phyloP scores from a whole-genome alignment of 2,113 vertebrate species.

The Eleginops maclovinus region DNA sequence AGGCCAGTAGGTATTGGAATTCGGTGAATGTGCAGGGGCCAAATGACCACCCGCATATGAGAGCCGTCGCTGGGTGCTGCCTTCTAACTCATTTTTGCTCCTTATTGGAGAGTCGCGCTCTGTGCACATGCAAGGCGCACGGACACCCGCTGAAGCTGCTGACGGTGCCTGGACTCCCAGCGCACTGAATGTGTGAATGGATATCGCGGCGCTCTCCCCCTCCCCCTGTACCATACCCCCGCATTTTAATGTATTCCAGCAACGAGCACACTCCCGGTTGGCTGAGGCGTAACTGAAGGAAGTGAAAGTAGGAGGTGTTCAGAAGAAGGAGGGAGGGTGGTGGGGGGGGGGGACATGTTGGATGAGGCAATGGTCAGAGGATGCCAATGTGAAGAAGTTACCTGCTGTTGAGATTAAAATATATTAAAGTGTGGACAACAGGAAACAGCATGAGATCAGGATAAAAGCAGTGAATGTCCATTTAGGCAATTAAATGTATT shows the following conservation, averaged over 20 bases:
- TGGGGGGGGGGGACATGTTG: background rate
- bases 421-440: background rate
- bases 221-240: conserved; percentile 40
- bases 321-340: background rate
- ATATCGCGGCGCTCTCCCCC: conserved; percentile 48
- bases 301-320: conserved; percentile 66
- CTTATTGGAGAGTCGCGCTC: conserved; percentile 50
- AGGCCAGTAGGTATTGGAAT: background rate
- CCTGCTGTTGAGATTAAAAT: conserved; percentile 3
- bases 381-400: conserved; percentile 22
- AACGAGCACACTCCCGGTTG: conserved; percentile 78
- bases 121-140: conserved; percentile 49
- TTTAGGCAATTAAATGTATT: background rate
- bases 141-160: conserved; percentile 36
- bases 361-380: conserved; percentile 47
- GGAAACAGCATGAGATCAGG: background rate
- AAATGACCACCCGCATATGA: background rate
- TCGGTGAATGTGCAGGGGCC: background rate
- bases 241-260: conserved; percentile 81
- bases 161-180: conserved; percentile 49
- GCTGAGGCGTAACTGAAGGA: conserved; percentile 67
- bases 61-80: conserved; percentile 7
- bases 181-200: conserved; percentile 69
- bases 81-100: conserved; percentile 42
- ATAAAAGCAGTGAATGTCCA: background rate